Evolutionary conservation across 37 sponge, comb jelly and placozoan species (phyloP).

Genomic region (Axinella damicornis): DNA sequence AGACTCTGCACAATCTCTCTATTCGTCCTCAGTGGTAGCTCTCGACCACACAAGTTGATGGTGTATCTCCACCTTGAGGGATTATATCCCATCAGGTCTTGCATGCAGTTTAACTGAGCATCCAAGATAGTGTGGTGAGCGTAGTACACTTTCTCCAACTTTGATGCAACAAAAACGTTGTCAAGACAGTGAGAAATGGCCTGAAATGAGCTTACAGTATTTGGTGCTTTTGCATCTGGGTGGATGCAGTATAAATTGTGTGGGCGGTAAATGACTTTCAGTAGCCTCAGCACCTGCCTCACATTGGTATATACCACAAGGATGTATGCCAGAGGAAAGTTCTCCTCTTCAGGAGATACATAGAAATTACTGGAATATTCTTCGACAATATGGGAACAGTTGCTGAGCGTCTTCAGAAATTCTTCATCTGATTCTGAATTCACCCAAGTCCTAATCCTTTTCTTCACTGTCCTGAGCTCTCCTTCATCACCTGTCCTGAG

Average conservation of each 20-base stretch:
- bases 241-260: constrained; percentile 49
- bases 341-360: constrained; percentile 23
- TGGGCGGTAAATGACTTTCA: constrained; percentile 41
- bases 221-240: constrained; percentile 15
- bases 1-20: constrained; percentile 42
- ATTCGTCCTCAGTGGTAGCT: constrained; percentile 55
- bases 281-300: constrained; percentile 20
- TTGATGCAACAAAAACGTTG: constrained; percentile 19
- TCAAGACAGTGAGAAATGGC: constrained; percentile 21
- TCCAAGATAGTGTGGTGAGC: not conserved
- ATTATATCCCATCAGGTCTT: not conserved
- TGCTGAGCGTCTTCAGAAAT: not conserved
- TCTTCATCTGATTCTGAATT: no score
- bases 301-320: constrained; percentile 11
- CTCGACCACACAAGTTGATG: constrained; percentile 51
- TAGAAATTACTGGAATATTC: constrained; percentile 38
- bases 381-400: not conserved
- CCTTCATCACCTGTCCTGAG: no score
- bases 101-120: constrained; percentile 10
- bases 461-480: no score
- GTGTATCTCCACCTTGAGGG: constrained; percentile 34
- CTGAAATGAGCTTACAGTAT: not conserved
- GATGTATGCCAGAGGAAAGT: constrained; percentile 28
- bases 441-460: no score
- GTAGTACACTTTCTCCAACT: not conserved